Conservation (phyloP, 2,888 invertebrate genomes). For the Drosophila tripunctata region DNA sequence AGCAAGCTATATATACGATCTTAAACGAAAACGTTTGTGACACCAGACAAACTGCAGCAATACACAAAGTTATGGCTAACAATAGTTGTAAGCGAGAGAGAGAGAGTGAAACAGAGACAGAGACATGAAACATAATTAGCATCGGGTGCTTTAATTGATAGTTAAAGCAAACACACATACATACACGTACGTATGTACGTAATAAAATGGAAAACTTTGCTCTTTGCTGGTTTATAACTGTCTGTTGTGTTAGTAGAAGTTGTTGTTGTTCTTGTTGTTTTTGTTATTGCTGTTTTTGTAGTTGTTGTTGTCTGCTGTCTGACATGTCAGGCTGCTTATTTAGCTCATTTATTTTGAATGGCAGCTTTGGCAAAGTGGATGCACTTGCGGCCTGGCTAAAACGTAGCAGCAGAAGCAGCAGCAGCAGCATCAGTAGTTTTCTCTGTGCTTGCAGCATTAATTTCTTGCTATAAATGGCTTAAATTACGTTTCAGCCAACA, state of each 20-base stretch:
- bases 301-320: conserved; percentile 39
- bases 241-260: conserved; percentile 28
- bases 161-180: conserved; percentile 60
- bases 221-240: conserved; percentile 72
- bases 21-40: conserved; percentile 29
- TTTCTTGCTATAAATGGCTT: conserved; percentile 67
- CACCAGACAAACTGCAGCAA: conserved; percentile 29
- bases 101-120: conserved; percentile 4
- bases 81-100: background rate
- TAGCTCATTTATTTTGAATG: conserved; percentile 82
- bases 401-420: conserved; percentile 10
- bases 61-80: conserved; percentile 42
- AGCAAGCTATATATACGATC: conserved; percentile 2
- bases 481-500: conserved; percentile 50
- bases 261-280: conserved; percentile 21
- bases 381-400: conserved; percentile 61
- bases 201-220: conserved; percentile 57
- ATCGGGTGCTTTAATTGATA: conserved; percentile 74
- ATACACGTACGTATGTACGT: conserved; percentile 12
- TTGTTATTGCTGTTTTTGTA: conserved; percentile 24
- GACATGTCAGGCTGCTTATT: conserved; percentile 72
- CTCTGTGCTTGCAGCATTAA: conserved; percentile 59
- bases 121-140: conserved; percentile 72
- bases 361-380: conserved; percentile 63
- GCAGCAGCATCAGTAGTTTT: conserved; percentile 16